These are phyloP conservation scores for Temnothorax curvispinosus DNA, from an alignment of 1,140 invertebrate species.

Conservation along the genomic window DNA sequence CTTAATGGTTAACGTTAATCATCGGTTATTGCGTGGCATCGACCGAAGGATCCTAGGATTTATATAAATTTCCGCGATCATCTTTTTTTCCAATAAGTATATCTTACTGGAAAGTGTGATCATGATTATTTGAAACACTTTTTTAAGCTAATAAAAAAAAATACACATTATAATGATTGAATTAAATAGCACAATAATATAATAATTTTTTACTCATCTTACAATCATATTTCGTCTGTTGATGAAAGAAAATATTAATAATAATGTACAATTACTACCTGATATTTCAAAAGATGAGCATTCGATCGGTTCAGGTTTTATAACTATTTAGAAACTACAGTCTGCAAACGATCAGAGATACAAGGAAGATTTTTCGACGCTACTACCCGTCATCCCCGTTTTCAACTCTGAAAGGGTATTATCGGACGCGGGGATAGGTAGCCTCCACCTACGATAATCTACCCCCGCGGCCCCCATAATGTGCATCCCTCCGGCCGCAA, in stretches of 20 bases:
- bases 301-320: background rate
- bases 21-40: background rate
- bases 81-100: conserved; percentile 4
- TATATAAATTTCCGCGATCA: background rate
- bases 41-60: background rate
- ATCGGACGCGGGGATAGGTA: conserved; percentile 58
- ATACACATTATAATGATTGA: background rate
- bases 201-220: background rate
- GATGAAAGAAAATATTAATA: background rate
- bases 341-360: conserved; percentile 44
- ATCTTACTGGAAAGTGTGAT: background rate
- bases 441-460: conserved; percentile 80
- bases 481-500: conserved; percentile 82
- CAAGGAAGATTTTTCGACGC: conserved; percentile 49
- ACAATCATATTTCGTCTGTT: background rate
- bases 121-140: background rate
- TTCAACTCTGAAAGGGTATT: conserved; percentile 57
- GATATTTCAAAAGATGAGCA: conserved; percentile 1
- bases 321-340: conserved; percentile 1
- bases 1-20: conserved; percentile 70
- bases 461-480: conserved; percentile 82
- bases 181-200: background rate
- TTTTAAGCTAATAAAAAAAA: background rate
- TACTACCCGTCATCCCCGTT: conserved; percentile 64
- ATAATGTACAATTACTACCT: background rate